Evolutionary conservation across 2,888 invertebrate genomes (phyloP), one percentile per base, ranked within the genome.

Genomic region (Temnothorax rugatulus): DNA sequence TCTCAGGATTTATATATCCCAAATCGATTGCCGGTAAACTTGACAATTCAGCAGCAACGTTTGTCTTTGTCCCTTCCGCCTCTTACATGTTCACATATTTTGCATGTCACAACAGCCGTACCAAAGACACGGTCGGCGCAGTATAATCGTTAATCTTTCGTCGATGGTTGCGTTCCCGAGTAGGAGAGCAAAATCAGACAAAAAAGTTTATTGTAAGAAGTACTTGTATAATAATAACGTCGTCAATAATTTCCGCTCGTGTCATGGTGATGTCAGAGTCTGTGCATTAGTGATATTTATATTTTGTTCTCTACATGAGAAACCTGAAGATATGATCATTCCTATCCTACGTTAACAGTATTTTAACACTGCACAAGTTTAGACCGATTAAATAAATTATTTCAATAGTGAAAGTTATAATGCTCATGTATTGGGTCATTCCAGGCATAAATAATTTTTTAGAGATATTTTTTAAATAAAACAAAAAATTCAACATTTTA

Each of bases 1-100:
- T 57, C 57, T 2, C 1, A 74, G 44, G 4, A 74, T 47, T 25
- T n/a, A 41, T 18, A 7, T 1, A 38, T 52, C 15, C n/a, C 21
- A 61, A 74, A 47, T 29, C 29, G 29, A 74, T 74, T 61, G 61
- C 59, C 21, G 77, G 13, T 59, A 63, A 79, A 79, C 59, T 76
- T 71, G 83, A 84, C 71, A 75, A 76, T 82, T 77, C 74, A 75
- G 59, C 82, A 68, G 68, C 57, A 86, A 84, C 69, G 4, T 68
- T 41, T 34, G 34, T 64, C 41, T 57, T 66, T 41, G 25, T 52
- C 38, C 1, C 71, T 47, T 25, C 66, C 66, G 66, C 21, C 66
- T 21, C n/a, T 69, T 52, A 50, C 54, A 25, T 41, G 38, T 54
- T 50, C n/a, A 41, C 15, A 25, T 54, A 54, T 71, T 54, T 41